Evolutionary conservation across 2,888 invertebrate genomes (phyloP), one percentile per base, ranked within the genome.

Genomic region (Sisyra nigra): DNA sequence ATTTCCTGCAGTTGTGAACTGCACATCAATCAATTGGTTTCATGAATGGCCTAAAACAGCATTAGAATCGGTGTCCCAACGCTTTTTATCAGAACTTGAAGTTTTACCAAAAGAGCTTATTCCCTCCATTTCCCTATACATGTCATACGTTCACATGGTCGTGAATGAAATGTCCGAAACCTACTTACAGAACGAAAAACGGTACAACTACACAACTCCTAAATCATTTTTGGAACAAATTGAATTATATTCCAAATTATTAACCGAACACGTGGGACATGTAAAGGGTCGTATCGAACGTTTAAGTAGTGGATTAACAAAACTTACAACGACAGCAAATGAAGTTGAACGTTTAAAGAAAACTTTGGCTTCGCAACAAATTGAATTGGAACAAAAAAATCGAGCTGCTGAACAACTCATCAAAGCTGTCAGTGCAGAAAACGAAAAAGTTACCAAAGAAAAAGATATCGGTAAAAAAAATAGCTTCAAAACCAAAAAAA

Each of bases 31-130:
- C 49, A 82, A 94, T 62, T 94, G 94, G 93, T 94, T 94, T 65
- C 92, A 94, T 59, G 88, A 92, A 57, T 96, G 94, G 94, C 94
- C 94, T 0, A 74, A 76, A 55, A 84, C 91, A 57, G 94, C 94
- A 19, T 65, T 96, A 53, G 74, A 82, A 48, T 91, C 91, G 30
- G 94, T 96, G 2, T 89, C 92, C 9, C 71, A 69, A 49, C 68
- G 83, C 46, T 94, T 94, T 61, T 67, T 92, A 30, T 66, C 76
- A 4, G 82, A 86, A 59, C 76, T 87, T 11, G 74, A 80, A 46
- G 70, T 78, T 9, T 62, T 93, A 44, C 78, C 82, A 51, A 42
- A 50, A 14, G 53, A 64, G 3, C 57, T 83, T 7, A 67, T 76
- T 1, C 65, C 67, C 1, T 68, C 83, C 0, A 82, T 91, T 2